phyloP scores from a whole-genome alignment of 2,888 invertebrate species.

The Rhyacophila evoluta region DNA sequence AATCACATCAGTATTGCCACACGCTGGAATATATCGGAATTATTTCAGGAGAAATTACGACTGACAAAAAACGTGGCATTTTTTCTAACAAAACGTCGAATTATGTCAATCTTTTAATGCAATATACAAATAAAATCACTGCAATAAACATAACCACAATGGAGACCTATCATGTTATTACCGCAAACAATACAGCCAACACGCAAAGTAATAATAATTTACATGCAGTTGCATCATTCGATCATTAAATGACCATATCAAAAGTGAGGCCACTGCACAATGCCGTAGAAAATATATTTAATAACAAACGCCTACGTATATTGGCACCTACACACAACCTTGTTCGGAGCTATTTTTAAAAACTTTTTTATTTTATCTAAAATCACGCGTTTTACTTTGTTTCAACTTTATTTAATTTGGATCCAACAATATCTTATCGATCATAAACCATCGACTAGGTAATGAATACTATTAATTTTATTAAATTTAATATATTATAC shows the following conservation, averaged over 20 bases:
- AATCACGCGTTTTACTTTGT: too few relatives aligned
- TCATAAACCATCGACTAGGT: too few relatives aligned
- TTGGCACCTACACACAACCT: not conserved
- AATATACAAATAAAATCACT: not conserved
- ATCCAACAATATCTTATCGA: too few relatives aligned
- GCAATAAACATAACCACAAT: not conserved
- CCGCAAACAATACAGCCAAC: slow-evolving; percentile 9
- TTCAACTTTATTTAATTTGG: too few relatives aligned
- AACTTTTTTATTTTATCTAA: too few relatives aligned
- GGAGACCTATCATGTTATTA: not conserved
- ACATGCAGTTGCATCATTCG: not conserved
- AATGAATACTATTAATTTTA: too few relatives aligned
- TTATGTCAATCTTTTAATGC: not conserved
- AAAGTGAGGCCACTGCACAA: slow-evolving; percentile 14
- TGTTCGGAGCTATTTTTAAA: too few relatives aligned
- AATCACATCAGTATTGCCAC: not conserved
- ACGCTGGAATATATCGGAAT: not conserved
- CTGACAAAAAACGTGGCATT: not conserved
- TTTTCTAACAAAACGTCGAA: not conserved
- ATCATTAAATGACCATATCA: slow-evolving; percentile 24
- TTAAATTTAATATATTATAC: too few relatives aligned
- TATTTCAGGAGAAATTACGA: not conserved
- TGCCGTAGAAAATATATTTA: slow-evolving; percentile 3
- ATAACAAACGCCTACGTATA: not conserved
- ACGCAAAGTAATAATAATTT: slow-evolving; percentile 2